Percentiles rank a stretch among this genome's conserved stretches.
phyloP scores from a whole-genome alignment of 2,113 vertebrate species.

The Erythrocercus mccallii region DNA sequence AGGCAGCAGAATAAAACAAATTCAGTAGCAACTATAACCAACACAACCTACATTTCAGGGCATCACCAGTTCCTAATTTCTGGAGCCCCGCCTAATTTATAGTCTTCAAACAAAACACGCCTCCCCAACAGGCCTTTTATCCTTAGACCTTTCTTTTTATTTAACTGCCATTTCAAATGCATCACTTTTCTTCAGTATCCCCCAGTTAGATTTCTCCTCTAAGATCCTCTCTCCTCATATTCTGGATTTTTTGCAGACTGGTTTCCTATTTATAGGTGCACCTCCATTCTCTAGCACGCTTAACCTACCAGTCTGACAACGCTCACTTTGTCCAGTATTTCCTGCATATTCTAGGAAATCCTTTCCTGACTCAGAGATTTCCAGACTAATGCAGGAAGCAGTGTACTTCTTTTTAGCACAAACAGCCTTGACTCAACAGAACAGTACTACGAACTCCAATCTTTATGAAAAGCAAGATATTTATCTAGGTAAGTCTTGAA shows the following conservation, averaged over 20 bases:
- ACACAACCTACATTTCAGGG: neutral
- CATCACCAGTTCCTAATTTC: neutral
- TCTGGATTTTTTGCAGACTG: neutral
- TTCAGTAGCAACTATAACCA: neutral
- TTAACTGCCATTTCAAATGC: neutral
- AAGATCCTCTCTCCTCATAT: neutral
- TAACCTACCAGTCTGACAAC: neutral
- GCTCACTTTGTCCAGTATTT: neutral
- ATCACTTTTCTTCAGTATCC: neutral
- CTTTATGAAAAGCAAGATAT: neutral
- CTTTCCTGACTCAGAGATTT: neutral
- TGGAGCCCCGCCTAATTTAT: neutral
- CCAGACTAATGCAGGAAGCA: neutral
- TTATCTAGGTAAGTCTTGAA: neutral
- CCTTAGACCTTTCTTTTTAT: neutral
- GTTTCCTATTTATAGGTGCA: neutral
- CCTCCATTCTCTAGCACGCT: neutral
- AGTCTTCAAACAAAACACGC: neutral
- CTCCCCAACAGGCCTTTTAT: neutral
- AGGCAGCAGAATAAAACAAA: neutral
- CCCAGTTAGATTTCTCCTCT: neutral
- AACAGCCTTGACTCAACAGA: neutral
- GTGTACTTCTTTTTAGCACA: neutral
- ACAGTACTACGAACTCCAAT: neutral
- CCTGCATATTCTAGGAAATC: neutral